Percentiles rank a stretch among this genome's conserved stretches.
Evolutionary conservation across 2,797 vertebrate genomes (phyloP).

Genomic region (Pogonophryne albipinna): DNA sequence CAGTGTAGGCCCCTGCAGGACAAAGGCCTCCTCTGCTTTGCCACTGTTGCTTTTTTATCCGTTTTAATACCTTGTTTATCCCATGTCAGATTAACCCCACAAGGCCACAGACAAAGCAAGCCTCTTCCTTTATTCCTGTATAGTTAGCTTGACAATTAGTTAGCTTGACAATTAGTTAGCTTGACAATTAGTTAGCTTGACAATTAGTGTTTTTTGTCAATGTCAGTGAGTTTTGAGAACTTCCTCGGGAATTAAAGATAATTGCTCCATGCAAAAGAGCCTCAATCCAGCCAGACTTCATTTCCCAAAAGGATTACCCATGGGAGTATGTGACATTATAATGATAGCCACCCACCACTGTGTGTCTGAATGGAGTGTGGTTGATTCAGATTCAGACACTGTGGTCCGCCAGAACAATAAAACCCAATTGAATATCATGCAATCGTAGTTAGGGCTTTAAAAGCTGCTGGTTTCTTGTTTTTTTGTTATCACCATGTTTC

Average conservation of each 20-base stretch:
- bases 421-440: constrained; percentile 46
- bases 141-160: constrained; percentile 59
- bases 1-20: constrained; percentile 30
- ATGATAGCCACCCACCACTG: constrained; percentile 71
- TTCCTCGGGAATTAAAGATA: constrained; percentile 65
- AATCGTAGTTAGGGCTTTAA: constrained; percentile 42
- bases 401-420: constrained; percentile 65
- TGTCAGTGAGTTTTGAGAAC: constrained; percentile 45
- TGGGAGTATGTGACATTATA: constrained; percentile 62
- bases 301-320: constrained; percentile 64
- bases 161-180: constrained; percentile 55
- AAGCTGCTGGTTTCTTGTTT: constrained; percentile 53
- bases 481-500: constrained; percentile 57
- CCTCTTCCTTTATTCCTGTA: constrained; percentile 44
- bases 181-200: constrained; percentile 60
- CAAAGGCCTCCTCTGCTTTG: constrained; percentile 31
- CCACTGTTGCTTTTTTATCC: constrained; percentile 35
- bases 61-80: constrained; percentile 60
- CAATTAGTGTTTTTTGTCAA: constrained; percentile 59
- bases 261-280: constrained; percentile 62
- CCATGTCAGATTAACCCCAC: constrained; percentile 31
- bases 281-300: constrained; percentile 46
- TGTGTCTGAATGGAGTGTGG: constrained; percentile 59
- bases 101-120: constrained; percentile 35
- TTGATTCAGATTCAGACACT: constrained; percentile 52